Conservation (phyloP, 2,888 invertebrate species). For the Erebia aethiops region DNA sequence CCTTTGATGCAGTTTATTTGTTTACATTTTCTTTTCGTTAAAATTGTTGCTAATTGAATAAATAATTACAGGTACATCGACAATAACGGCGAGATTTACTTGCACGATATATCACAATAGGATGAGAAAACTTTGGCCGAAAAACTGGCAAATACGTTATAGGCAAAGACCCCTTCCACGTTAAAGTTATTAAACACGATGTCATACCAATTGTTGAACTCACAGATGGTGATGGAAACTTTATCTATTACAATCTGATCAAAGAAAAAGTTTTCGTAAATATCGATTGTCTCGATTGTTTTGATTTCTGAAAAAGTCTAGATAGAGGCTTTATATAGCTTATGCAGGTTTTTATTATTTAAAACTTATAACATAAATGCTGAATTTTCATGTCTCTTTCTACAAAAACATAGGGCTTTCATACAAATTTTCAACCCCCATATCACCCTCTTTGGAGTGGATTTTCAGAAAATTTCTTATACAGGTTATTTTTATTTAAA, state of each 20-base stretch:
- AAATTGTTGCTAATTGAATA: too few species aligned
- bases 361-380: too few species aligned
- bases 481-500: too few species aligned
- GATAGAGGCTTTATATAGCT: too few species aligned
- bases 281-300: not conserved
- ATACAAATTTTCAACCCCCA: too few species aligned
- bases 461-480: too few species aligned
- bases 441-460: too few species aligned
- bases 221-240: slow-evolving; percentile 52
- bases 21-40: slow-evolving; percentile 6
- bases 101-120: slow-evolving; percentile 62
- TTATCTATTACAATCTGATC: slow-evolving; percentile 62
- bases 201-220: slow-evolving; percentile 60
- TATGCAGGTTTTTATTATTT: too few species aligned
- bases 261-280: slow-evolving; percentile 49
- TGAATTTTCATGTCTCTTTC: too few species aligned
- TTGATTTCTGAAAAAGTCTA: too few species aligned
- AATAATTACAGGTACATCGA: slow-evolving; percentile 62
- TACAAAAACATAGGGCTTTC: too few species aligned
- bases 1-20: slow-evolving; percentile 26
- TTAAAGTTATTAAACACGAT: slow-evolving; percentile 54
- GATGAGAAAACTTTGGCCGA: slow-evolving; percentile 57
- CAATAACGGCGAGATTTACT: slow-evolving; percentile 72
- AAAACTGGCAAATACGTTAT: slow-evolving; percentile 55
- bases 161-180: slow-evolving; percentile 62